Conservation (phyloP, 2,113 vertebrate genomes). For the Oreochromis aureus region DNA sequence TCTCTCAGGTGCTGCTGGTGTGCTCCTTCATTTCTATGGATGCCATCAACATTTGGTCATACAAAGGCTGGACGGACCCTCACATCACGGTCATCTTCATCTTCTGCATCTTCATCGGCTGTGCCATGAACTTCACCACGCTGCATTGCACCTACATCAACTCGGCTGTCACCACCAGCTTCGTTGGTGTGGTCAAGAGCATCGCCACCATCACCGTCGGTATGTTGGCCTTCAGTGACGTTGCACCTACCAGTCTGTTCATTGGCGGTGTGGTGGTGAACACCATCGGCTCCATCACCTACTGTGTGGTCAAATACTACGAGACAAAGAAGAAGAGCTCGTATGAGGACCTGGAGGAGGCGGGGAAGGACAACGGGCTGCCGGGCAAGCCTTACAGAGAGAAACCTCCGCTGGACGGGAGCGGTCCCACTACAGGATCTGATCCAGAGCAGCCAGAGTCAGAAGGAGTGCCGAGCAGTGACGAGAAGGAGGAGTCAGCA, state of each 20-base stretch:
- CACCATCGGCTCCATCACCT: slow-evolving; percentile 91
- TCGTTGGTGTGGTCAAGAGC: slow-evolving; percentile 97
- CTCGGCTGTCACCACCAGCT: slow-evolving; percentile 98
- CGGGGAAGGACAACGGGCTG: slow-evolving; percentile 61
- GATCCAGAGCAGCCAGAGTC: neutral
- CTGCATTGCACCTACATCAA: slow-evolving; percentile 98
- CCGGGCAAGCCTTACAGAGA: slow-evolving; percentile 49
- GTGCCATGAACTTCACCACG: slow-evolving; percentile 99
- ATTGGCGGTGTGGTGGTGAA: slow-evolving; percentile 93
- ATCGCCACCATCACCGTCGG: slow-evolving; percentile 96
- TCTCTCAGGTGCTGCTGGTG: slow-evolving; percentile 80
- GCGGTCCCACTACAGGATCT: neutral
- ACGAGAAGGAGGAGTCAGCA: neutral
- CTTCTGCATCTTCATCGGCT: slow-evolving; percentile 86
- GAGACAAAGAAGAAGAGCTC: slow-evolving; percentile 84
- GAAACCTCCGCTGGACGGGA: neutral
- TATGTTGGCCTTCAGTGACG: slow-evolving; percentile 93
- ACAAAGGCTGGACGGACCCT: slow-evolving; percentile 87
- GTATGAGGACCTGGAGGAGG: slow-evolving; percentile 89
- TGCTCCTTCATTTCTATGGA: slow-evolving; percentile 89
- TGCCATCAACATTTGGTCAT: slow-evolving; percentile 87
- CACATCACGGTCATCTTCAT: slow-evolving; percentile 83
- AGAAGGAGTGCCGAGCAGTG: neutral
- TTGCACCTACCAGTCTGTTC: slow-evolving; percentile 88
- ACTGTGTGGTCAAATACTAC: slow-evolving; percentile 88